Conservation (phyloP, 2,113 vertebrate genomes). For the Dendrocopos noguchii region DNA sequence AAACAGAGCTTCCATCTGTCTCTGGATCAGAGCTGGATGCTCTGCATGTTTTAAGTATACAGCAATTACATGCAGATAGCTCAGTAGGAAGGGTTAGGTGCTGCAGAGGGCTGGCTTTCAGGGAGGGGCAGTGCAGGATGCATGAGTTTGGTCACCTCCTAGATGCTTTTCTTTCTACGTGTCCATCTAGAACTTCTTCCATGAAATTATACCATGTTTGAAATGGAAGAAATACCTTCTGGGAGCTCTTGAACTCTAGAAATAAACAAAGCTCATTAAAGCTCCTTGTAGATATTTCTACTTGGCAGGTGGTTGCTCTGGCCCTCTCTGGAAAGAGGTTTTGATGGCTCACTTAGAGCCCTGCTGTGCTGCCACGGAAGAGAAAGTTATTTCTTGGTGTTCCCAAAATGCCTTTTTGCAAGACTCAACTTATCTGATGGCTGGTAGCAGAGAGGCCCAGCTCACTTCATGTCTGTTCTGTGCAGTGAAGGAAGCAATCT, state of each 20-base stretch:
- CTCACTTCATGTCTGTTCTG: neutral
- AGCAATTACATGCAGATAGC: neutral
- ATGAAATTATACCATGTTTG: neutral
- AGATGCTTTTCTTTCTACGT: neutral
- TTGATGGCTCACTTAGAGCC: neutral
- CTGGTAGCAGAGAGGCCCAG: neutral
- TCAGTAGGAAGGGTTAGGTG: neutral
- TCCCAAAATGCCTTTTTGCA: neutral
- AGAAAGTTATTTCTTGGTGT: neutral
- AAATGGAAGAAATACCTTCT: neutral
- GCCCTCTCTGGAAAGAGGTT: neutral
- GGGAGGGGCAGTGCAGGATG: neutral
- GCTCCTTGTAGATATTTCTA: neutral
- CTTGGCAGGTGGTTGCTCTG: neutral
- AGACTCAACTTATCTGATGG: neutral
- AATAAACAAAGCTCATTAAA: neutral
- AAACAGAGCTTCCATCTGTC: neutral
- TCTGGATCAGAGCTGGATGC: neutral
- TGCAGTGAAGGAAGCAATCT: conserved; percentile 96
- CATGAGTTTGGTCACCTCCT: neutral
- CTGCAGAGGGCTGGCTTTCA: neutral
- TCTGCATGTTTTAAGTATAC: neutral
- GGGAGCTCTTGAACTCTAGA: neutral
- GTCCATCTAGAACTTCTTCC: neutral
- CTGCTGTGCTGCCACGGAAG: neutral